Base-by-base conservation (phyloP, 2,113 vertebrate genomes). In the Camarhynchus parvulus region DNA sequence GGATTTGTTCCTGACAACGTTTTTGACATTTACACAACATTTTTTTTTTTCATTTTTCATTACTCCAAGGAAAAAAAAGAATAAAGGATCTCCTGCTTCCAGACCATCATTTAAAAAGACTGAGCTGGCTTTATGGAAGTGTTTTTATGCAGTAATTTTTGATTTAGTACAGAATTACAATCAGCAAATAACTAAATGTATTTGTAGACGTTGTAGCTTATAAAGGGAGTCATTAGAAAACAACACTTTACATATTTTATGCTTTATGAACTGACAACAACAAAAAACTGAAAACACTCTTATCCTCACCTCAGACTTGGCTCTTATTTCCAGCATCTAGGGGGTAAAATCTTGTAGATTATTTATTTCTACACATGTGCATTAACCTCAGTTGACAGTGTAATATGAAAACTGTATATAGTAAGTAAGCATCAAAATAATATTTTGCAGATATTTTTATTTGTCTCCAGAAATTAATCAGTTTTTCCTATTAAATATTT, bases 11-110 rank as follows among this genome's bases (percentile, higher is more conserved):
- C 97, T 97, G 96, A 93, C 5, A 13, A 95, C 58, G 88, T 92
- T 97, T 98, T 95, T 97, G 97, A 98, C 97, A 95, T 97, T 97
- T 94, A 92, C 86, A 92, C 92, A 95, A 79, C 72, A 84, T 97
- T 96, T 95, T 89, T 97, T 95, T 89, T 89, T 97, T 89, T 96
- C 94, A 95, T 96, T 96, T 97, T 97, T 97, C 94, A 91, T 96
- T 97, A 97, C 97, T 96, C 89, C 86, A 94, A 96, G 96, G 96
- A 67, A 96, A 97, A 95, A 89, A 76, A 81, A 72, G 90, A 94
- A 95, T 92, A 96, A 95, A 92, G 68, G 82, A 92, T 91, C 94
- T 94, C 78, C 93, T 9, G 28, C 88, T 97, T 91, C 82, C 86
- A 84, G 24, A 37, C 20, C 41, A 86, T 92, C 59, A 53, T 89